Conservation (phyloP, 2,797 vertebrate species). For the Picus viridis region DNA sequence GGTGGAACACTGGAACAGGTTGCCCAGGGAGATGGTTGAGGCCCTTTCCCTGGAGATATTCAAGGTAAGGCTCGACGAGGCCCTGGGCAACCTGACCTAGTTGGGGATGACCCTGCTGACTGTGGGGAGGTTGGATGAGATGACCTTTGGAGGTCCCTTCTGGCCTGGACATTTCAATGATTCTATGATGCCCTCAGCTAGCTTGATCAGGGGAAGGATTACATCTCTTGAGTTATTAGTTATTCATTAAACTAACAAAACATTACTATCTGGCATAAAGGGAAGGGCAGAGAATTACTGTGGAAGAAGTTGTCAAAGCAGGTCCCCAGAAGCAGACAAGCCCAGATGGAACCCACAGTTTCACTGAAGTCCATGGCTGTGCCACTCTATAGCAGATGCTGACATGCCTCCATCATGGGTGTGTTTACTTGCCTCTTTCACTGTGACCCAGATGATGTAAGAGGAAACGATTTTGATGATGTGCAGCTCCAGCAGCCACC, state of each 20-base stretch:
- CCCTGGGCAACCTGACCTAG: no score
- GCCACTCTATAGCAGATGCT: not conserved
- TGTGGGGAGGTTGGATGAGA: no score
- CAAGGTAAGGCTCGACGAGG: no score
- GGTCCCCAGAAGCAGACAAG: not conserved
- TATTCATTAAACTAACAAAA: not conserved
- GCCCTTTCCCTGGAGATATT: no score
- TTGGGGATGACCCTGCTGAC: no score
- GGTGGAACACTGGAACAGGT: no score
- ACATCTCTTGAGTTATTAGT: not conserved
- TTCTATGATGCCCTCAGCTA: not conserved
- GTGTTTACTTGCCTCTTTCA: conserved; percentile 87
- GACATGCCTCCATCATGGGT: not conserved
- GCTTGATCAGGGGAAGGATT: not conserved
- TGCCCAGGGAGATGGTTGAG: no score
- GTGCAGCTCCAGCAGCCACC: conserved; percentile 98
- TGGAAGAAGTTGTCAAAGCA: not conserved
- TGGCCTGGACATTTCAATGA: no score
- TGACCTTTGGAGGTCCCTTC: no score
- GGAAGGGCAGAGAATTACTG: not conserved
- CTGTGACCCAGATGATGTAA: conserved; percentile 91
- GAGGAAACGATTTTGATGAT: conserved; percentile 96
- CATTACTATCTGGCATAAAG: not conserved
- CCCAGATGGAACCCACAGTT: not conserved
- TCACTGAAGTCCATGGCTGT: not conserved